A percentile compares a stretch with the other conserved stretches of the same genome.
Conservation (phyloP, 2,888 invertebrate species). For the Mesoligia furuncula region DNA sequence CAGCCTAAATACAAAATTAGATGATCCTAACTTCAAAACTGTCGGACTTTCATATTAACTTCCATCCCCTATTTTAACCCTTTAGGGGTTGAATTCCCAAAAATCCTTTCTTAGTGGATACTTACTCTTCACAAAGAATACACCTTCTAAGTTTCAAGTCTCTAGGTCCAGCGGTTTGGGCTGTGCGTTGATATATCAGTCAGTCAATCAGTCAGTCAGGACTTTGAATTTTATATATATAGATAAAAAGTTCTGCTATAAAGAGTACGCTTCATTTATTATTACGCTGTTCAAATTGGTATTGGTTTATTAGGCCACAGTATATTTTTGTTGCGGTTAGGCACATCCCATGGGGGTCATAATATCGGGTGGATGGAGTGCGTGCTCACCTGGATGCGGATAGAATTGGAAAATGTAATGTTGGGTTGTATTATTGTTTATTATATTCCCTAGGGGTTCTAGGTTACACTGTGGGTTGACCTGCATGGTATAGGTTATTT, state of each 20-base stretch:
- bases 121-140: too few species aligned
- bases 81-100: too few species aligned
- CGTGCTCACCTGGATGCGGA: constrained; percentile 1
- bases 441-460: not conserved
- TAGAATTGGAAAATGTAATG: constrained; percentile 8
- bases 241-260: not conserved
- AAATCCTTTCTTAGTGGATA: too few species aligned
- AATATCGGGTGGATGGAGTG: constrained; percentile 19
- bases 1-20: too few species aligned
- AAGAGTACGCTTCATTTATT: not conserved
- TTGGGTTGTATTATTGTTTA: not conserved
- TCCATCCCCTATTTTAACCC: too few species aligned
- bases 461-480: not conserved
- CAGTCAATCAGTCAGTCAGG: too few species aligned
- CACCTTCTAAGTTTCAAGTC: too few species aligned
- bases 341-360: constrained; percentile 24
- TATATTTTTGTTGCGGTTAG: constrained; percentile 27
- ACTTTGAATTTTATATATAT: too few species aligned
- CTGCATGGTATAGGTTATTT: not conserved
- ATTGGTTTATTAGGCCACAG: constrained; percentile 7
- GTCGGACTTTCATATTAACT: too few species aligned
- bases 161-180: too few species aligned
- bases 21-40: too few species aligned
- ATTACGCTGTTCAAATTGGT: constrained; percentile 7
- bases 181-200: too few species aligned